Base-by-base conservation (phyloP, 2,888 invertebrate species). In the Tetragonisca angustula region DNA sequence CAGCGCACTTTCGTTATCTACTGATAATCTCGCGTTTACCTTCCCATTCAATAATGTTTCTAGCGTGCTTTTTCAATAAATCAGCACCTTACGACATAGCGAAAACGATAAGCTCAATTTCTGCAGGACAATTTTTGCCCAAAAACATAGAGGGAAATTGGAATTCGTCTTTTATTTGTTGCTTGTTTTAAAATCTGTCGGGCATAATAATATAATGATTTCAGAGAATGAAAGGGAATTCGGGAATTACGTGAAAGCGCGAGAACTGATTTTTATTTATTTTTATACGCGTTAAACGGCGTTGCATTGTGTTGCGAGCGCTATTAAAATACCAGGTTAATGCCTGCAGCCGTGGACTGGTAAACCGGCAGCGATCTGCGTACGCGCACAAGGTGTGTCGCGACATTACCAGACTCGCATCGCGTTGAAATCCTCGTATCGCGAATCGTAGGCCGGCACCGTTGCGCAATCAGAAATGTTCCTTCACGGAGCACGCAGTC, bases 291-390 rank as follows among this genome's bases (percentile, higher is more conserved):
- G 81, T 71, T 52, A 68, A 79, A 78, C 82, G 80, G 77, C 76
- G 76, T 81, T 84, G 79, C 86, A 68, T 72, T 70, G 73, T 79
- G 73, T n/a, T n/a, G n/a, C 71, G 81, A 68, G 73, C 59, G 67
- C 83, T 72, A 87, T 91, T 91, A 91, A 90, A 88, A 91, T 91
- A 89, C 90, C 90, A 84, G 87, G 87, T 85, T 91, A 90, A 91
- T 91, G 88, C 87, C 85, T 32, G 32, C 4, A 32, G 32, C 32
- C 32, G 72, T 54, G 68, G 74, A 87, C 68, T 82, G 79, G 73
- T 84, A 77, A 68, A 72, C 79, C 83, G 69, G 81, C 81, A 68
- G 77, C 79, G 81, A 88, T 84, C 80, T 78, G 76, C 79, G 79
- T 76, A 74, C 61, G 56, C 72, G 27, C 36, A 56, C 52, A 75